Base-by-base conservation (phyloP, 2,113 vertebrate genomes). In the Blennius ocellaris region DNA sequence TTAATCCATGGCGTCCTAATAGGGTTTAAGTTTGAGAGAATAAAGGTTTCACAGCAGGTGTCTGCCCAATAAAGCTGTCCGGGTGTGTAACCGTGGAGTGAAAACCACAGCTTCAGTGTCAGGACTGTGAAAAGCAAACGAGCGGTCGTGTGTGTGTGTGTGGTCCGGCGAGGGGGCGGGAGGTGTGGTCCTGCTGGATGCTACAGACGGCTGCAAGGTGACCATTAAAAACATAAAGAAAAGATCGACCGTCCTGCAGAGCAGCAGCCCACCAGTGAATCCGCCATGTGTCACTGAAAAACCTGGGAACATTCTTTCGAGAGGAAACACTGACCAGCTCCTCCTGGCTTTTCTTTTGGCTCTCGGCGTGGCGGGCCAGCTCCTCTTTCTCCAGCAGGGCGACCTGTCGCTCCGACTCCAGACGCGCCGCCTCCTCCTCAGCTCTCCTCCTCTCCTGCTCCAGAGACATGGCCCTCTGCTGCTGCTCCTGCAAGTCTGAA, bases 301-400 rank as follows among this genome's bases (percentile, higher is more conserved):
- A 30, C 21, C 21, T 30, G 21, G 21, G 21, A 30, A 30, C 4
- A 4, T 30, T 30, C 21, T 30, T 30, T 4, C 21, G 2, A 4
- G 21, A 2, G 12, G 7, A 51, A 60, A 51, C 15, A 87, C 90
- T 74, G 54, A 98, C 97, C 96, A 99, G 93, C 91, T 98, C 96
- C 69, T 98, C 97, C 86, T 97, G 96, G 89, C 92, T 94, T 92
- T 96, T 97, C 59, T 94, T 95, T 88, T 99, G 97, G 78, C 94
- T 92, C 55, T 91, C 92, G 0, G 95, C 92, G 64, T 97, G 95
- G 43, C 87, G 92, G 54, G 97, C 96, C 81, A 99, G 93, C 80
- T 98, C 96, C 51, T 98, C 97, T 83, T 98, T 99, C 79, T 96
- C 96, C 57, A 93, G 91, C 73, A 98, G 92, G 5, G 96, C 97